A percentile compares a stretch with the other conserved stretches of the same genome.
Conservation (phyloP, 2,797 vertebrate species). For the Etheostoma nigrum region DNA sequence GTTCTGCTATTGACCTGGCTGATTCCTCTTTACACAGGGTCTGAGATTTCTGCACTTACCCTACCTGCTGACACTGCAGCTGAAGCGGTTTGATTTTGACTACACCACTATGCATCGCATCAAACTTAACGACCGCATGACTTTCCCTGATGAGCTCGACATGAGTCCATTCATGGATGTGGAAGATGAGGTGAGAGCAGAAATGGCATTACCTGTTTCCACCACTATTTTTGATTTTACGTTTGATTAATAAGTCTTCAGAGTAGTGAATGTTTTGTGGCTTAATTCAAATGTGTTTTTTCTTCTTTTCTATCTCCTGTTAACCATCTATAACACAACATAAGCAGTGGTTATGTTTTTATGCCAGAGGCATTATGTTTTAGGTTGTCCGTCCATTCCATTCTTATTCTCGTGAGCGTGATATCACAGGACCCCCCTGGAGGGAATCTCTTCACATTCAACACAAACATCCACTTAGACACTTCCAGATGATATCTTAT, state of each 20-base stretch:
- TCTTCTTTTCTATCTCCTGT: neutral
- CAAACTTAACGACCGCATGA: conserved; percentile 98
- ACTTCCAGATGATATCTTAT: neutral
- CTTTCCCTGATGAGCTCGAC: conserved; percentile 97
- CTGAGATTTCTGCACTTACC: conserved; percentile 98
- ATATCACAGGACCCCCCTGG: too few species aligned
- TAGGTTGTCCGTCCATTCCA: too few species aligned
- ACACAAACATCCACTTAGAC: too few species aligned
- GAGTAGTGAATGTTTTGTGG: neutral
- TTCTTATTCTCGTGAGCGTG: too few species aligned
- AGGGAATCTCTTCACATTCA: too few species aligned
- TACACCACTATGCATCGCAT: conserved; percentile 99
- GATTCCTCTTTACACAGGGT: conserved; percentile 83
- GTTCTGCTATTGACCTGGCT: conserved; percentile 16
- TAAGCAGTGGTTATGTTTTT: neutral
- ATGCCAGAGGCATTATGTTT: too few species aligned
- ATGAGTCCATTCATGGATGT: conserved; percentile 98
- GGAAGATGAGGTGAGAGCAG: conserved; percentile 94
- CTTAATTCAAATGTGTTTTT: neutral
- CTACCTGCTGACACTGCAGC: conserved; percentile 95
- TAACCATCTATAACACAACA: neutral
- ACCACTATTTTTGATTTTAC: conserved; percentile 22
- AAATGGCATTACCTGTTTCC: neutral
- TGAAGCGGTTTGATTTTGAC: conserved; percentile 99
- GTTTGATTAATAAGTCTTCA: conserved; percentile 6